Evolutionary conservation across 1,140 invertebrate genomes (phyloP).

Genomic region (Portunus trituberculatus): DNA sequence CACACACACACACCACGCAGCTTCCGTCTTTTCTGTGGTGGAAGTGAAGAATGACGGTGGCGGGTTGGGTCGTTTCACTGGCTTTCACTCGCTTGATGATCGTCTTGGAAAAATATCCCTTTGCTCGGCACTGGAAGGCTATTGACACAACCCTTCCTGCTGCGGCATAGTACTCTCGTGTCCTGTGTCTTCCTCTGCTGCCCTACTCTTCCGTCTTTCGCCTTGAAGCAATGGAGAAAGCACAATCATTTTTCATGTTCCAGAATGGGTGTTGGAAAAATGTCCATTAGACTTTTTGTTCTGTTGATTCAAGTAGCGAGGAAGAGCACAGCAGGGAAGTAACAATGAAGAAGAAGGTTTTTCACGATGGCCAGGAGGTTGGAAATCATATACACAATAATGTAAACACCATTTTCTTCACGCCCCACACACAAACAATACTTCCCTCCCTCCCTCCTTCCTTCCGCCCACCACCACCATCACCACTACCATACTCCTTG

Average conservation of each 20-base stretch:
- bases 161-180: too few species aligned
- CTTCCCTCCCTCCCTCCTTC: background rate
- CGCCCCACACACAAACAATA: background rate
- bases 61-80: background rate
- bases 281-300: too few species aligned
- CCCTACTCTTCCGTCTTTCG: too few species aligned
- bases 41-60: conserved; percentile 33
- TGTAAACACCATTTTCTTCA: background rate
- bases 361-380: background rate
- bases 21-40: conserved; percentile 44
- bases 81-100: conserved; percentile 8
- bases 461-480: background rate
- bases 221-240: too few species aligned
- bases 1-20: conserved; percentile 30
- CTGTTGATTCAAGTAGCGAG: too few species aligned
- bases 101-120: too few species aligned
- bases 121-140: too few species aligned
- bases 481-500: background rate
- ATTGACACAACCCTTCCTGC: too few species aligned
- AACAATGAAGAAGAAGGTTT: background rate
- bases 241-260: too few species aligned
- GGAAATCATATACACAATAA: background rate
- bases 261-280: too few species aligned
- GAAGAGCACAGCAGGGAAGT: conserved; percentile 27
- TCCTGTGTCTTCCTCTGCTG: too few species aligned